A percentile compares a stretch with the other conserved stretches of the same genome.
These are phyloP conservation scores for Vidua chalybeata DNA, from an alignment of 2,113 vertebrate species.

Conservation along the genomic window DNA sequence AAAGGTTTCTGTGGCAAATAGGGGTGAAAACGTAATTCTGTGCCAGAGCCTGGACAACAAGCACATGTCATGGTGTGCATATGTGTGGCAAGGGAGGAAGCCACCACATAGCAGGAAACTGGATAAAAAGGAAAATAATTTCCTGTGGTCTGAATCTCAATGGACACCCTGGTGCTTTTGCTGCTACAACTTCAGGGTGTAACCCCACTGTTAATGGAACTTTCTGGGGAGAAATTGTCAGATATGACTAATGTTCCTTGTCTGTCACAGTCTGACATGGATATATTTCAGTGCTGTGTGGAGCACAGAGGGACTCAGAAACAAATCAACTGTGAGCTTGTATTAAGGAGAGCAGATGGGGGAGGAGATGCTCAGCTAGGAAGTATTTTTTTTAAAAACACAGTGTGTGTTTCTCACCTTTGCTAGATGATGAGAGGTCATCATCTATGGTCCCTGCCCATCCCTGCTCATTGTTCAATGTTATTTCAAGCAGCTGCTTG, in stretches of 20 bases:
- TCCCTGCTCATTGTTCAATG: background rate
- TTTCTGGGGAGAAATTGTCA: constrained; percentile 5
- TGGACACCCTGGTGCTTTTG: background rate
- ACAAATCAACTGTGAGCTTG: background rate
- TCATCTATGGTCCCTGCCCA: background rate
- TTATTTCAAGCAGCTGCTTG: background rate
- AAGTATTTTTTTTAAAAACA: background rate
- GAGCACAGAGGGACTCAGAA: background rate
- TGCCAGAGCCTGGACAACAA: background rate
- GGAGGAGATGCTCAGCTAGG: background rate
- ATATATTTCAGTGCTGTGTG: background rate
- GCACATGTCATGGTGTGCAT: background rate
- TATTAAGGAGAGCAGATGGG: background rate
- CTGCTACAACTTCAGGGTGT: background rate
- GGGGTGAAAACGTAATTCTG: background rate
- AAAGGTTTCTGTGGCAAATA: background rate
- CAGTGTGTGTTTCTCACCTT: background rate
- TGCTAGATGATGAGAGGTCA: background rate
- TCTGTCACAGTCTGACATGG: background rate
- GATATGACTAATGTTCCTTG: background rate
- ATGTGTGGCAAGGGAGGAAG: background rate
- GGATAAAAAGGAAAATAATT: background rate
- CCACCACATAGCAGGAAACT: background rate
- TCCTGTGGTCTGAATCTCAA: background rate
- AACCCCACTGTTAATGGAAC: background rate